Conservation (phyloP, 2,113 vertebrate genomes). For the Marmota flaviventris region DNA sequence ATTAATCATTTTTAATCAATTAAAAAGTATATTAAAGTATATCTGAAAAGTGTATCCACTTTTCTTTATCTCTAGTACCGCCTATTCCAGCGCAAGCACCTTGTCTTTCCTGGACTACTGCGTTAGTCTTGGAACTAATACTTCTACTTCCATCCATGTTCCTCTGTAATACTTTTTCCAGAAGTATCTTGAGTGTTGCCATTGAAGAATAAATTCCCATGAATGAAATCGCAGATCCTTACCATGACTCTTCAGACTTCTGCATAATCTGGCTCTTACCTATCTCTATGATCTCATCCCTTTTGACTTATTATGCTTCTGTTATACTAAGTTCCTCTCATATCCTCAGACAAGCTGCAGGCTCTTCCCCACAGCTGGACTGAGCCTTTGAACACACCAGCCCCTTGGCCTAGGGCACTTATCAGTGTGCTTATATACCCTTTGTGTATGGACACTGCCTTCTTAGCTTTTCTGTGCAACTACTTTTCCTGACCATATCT, state of each 20-base stretch:
- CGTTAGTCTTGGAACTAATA: not conserved
- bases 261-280: not conserved
- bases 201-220: not conserved
- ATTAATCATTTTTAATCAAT: not conserved
- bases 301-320: not conserved
- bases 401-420: not conserved
- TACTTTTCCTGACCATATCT: not conserved
- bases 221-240: not conserved
- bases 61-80: not conserved
- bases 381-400: not conserved
- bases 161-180: not conserved
- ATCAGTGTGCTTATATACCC: not conserved
- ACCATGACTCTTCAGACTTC: not conserved
- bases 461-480: not conserved
- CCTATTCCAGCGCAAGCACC: not conserved
- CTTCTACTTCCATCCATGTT: not conserved
- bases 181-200: conserved; percentile 30
- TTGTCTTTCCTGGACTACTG: not conserved
- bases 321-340: not conserved
- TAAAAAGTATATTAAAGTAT: not conserved
- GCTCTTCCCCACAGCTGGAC: not conserved
- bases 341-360: not conserved
- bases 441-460: not conserved
- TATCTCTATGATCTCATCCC: not conserved
- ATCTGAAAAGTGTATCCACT: not conserved